These are phyloP conservation scores for Chironomus striatipennis DNA, from an alignment of 1,140 invertebrate species.

Conservation along the genomic window DNA sequence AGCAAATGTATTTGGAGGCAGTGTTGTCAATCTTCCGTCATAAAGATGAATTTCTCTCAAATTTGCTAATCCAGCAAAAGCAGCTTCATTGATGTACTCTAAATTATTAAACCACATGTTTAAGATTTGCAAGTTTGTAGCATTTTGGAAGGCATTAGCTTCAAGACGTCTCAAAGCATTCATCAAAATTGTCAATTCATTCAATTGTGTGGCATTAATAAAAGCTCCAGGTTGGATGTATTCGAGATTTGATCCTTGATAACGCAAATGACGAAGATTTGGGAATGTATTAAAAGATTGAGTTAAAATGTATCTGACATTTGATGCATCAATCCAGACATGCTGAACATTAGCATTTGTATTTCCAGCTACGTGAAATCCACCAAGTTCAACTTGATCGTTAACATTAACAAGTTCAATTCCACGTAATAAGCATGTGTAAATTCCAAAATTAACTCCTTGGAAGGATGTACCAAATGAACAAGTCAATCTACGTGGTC, in stretches of 20 bases:
- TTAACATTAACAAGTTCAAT: background rate
- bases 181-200: background rate
- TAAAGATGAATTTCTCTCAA: background rate
- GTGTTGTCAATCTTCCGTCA: background rate
- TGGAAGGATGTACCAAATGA: background rate
- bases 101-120: background rate
- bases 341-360: background rate
- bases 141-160: background rate
- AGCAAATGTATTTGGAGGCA: background rate
- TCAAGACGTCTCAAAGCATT: background rate
- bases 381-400: background rate
- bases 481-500: background rate
- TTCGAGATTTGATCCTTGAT: background rate
- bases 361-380: background rate
- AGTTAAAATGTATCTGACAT: background rate
- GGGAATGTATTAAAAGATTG: background rate
- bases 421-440: background rate
- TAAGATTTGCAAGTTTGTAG: background rate
- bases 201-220: background rate
- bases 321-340: background rate
- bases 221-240: background rate
- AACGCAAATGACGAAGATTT: background rate
- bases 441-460: background rate
- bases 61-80: background rate
- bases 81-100: background rate